phyloP scores from a whole-genome alignment of 2,797 vertebrate genomes.

The Ammospiza maritima region DNA sequence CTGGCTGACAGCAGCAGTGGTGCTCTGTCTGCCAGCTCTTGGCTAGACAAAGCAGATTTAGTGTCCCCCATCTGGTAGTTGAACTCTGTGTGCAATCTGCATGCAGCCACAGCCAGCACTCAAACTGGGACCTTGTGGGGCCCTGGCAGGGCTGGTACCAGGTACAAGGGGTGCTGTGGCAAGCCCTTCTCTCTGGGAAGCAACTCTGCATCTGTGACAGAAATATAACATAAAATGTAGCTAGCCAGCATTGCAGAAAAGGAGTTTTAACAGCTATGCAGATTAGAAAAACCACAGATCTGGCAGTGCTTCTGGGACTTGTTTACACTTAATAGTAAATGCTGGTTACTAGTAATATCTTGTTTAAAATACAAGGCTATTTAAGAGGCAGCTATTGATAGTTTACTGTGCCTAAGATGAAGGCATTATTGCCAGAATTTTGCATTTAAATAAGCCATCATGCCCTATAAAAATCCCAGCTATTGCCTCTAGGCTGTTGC shows the following conservation, averaged over 20 bases:
- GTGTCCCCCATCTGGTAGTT: constrained; percentile 64
- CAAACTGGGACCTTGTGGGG: background rate
- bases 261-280: background rate
- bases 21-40: constrained; percentile 64
- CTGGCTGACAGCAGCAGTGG: constrained; percentile 48
- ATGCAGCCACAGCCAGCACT: background rate
- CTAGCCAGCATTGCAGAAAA: background rate
- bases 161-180: background rate
- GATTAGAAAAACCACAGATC: background rate
- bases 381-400: constrained; percentile 28
- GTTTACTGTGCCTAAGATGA: background rate
- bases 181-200: background rate
- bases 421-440: background rate
- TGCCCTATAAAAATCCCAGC: background rate
- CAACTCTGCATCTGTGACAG: background rate
- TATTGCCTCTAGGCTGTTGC: background rate
- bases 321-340: constrained; percentile 19
- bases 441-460: background rate
- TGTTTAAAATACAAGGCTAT: constrained; percentile 20
- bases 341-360: background rate
- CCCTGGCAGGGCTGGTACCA: background rate
- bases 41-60: constrained; percentile 66
- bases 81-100: constrained; percentile 44
- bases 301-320: constrained; percentile 17
- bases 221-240: background rate